These are phyloP conservation scores for Spizaetus ornatus DNA, from an alignment of 2,113 vertebrate species.

Conservation along the genomic window DNA sequence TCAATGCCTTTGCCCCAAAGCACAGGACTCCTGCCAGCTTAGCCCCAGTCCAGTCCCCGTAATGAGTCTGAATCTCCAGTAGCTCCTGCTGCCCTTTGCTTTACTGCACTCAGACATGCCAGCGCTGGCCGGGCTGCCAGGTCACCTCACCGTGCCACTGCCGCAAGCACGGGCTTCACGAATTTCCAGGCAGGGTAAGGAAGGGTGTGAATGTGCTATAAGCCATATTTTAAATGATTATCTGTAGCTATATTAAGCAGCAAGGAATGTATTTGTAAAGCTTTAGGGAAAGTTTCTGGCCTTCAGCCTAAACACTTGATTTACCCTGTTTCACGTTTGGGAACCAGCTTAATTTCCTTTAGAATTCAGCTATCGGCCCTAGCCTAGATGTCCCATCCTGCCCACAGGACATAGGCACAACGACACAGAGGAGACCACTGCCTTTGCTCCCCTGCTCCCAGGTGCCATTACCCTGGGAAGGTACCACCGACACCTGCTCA, in stretches of 20 bases:
- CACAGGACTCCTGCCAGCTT: neutral
- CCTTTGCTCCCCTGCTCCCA: neutral
- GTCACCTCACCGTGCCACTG: neutral
- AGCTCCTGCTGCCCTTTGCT: neutral
- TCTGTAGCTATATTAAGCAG: neutral
- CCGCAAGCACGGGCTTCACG: neutral
- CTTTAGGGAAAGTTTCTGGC: neutral
- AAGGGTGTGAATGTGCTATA: neutral
- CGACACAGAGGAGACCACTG: neutral
- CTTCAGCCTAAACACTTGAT: neutral
- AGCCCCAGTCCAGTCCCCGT: neutral
- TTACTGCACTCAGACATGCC: too few species aligned
- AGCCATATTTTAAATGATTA: neutral
- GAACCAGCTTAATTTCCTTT: neutral
- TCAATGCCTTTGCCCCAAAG: neutral
- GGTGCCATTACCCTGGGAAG: neutral
- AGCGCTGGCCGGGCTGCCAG: neutral
- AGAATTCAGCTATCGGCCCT: neutral
- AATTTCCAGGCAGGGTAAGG: neutral
- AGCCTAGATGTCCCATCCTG: neutral
- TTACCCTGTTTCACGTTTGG: neutral
- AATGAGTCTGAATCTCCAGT: too few species aligned
- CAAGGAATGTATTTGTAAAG: neutral
- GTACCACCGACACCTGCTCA: neutral
- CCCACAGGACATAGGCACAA: fast-evolving